Base-by-base conservation (phyloP, 2,797 vertebrate species). In the Hippopotamyrus pictus region DNA sequence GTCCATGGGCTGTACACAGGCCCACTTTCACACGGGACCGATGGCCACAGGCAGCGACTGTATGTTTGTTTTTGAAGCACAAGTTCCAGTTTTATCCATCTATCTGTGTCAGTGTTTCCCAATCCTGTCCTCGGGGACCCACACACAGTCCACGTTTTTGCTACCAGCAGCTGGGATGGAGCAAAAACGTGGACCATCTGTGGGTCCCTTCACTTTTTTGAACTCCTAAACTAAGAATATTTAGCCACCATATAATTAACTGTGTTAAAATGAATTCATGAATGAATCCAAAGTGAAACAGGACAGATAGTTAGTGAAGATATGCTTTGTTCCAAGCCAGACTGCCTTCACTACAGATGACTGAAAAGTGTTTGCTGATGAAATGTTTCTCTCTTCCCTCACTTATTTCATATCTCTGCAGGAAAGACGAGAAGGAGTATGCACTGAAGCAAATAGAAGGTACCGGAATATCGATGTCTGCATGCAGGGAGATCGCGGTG, bases 391-490 rank as follows among this genome's bases (percentile, higher is more conserved):
- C 9, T 33, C 5, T 79, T 7, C 37, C 37, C 17, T 25, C 9
- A 5, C 46, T 53, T 88, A n/a, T 65, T 62, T 62, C 76, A 89
- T 92, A 0, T 92, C 53, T 92, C 90, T 53, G 85, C 97, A 99
- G 98, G 96, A 98, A 98, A 93, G 98, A 99, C 95, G 98, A 99
- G 94, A 99, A 98, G 94, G 98, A 99, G 89, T 99, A 99, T 96
- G 98, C 98, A 94, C 95, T 99, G 95, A 99, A 99, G 96, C 98
- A 99, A 95, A 99, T 99, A 91, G 98, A 99, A 98, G 98, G 98
- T 94, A 99, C 98, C 95, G 98, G 98, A 93, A 99, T 99, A 95
- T 99, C 98, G 91, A 99, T 99, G 98, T 99, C 98, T 6, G 98
- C 98, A 91, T 99, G 98, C 96, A 97, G 98, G 96, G 98, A 99